Evolutionary conservation across 92 coral and sea anemone species (phyloP), one percentile per base, ranked within the genome.

Genomic region (Virgularia gustaviana): DNA sequence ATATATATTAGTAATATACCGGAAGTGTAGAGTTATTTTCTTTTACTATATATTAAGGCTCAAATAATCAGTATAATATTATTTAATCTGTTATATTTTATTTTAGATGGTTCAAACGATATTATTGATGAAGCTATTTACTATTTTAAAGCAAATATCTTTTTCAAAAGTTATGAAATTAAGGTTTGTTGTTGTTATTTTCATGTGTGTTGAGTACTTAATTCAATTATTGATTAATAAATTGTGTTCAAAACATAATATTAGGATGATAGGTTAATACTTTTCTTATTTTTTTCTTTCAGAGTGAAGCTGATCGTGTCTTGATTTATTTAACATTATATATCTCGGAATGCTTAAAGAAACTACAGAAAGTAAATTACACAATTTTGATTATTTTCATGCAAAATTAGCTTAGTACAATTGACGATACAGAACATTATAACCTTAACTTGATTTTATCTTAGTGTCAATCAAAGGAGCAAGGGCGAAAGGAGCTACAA

Each of bases 121-220:
- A 85, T 94, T 23, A 73, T 94, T 54, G 94, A 89, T 38, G 99
- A 94, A 39, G 81, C 96, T 0, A 54, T 94, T 52, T 90, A 89
- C 76, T 94, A 59, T 65, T 94, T 94, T 78, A 94, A 94, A 77
- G 99, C 99, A n/a, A 94, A 94, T 81, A 96, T 94, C 18, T 94
- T 94, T 65, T 94, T 94, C 81, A 94, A 94, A 70, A 94, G 85
- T 57, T 94, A 87, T 83, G 99, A 94, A 83, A 94, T 94, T 52
- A 94, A 89, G 95, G 99, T 94, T 56, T 24, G 54, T 19, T 12
- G 18, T 39, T 27, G 42, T 31, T 15, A 27, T 27, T 31, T 11
- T 18, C 11, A 0, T 24, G 8, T n/a, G n/a, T n/a, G n/a, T n/a
- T n/a, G n/a, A n/a, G n/a, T n/a, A 9, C 7, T 1, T 20, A 15